Conservation (phyloP, 23 tunicate genomes). For the Botrylloides violaceus region DNA sequence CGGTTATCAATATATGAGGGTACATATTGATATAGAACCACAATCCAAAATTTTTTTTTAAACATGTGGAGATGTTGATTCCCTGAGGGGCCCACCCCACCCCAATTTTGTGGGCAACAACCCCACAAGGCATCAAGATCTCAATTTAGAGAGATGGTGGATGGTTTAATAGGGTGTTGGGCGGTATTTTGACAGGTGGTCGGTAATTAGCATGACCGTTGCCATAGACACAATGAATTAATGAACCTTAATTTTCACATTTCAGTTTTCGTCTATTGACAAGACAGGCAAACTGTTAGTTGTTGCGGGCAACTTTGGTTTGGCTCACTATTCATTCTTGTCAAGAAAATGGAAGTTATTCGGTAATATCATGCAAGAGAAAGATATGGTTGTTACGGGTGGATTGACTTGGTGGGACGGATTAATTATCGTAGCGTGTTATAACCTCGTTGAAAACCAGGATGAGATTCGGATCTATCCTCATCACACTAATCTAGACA, state of each 20-base stretch:
- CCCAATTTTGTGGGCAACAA: too few species aligned
- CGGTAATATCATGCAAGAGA: constrained; percentile 95
- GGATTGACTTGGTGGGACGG: constrained; percentile 97
- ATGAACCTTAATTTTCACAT: not conserved
- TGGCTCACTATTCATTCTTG: constrained; percentile 79
- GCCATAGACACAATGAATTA: not conserved
- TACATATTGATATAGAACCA: too few species aligned
- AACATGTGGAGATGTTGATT: too few species aligned
- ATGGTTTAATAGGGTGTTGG: too few species aligned
- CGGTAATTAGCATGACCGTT: too few species aligned
- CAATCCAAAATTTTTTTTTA: too few species aligned
- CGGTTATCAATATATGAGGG: too few species aligned
- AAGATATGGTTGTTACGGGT: constrained; percentile 96
- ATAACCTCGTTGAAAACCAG: constrained; percentile 52
- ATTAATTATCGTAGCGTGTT: constrained; percentile 80
- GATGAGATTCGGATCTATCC: constrained; percentile 95
- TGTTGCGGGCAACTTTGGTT: constrained; percentile 88
- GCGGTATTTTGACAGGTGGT: too few species aligned
- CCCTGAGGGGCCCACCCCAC: too few species aligned
- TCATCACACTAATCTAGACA: constrained; percentile 75
- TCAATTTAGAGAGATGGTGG: too few species aligned
- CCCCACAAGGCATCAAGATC: too few species aligned
- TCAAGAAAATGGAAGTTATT: constrained; percentile 91
- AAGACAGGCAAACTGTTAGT: constrained; percentile 71
- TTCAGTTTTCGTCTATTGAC: constrained; percentile 83